Percentiles rank a stretch among this genome's conserved stretches.
phyloP scores from a whole-genome alignment of 2,888 invertebrate species.

The Nomada goodeniana region DNA sequence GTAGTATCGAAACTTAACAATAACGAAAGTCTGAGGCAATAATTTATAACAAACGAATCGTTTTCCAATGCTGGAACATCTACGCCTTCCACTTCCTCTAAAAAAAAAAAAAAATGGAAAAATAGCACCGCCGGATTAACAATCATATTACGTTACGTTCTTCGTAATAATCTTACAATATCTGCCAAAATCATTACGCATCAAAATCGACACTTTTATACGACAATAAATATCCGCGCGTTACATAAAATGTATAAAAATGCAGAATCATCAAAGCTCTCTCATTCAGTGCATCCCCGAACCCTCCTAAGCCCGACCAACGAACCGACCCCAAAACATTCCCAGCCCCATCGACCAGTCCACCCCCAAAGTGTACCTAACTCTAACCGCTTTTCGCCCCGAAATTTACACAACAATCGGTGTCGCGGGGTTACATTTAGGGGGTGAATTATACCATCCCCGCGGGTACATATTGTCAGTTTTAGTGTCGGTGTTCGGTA shows the following conservation, averaged over 20 bases:
- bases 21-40: not conserved
- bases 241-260: too few species aligned
- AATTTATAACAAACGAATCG: not conserved
- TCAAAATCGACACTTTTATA: too few species aligned
- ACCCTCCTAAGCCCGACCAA: too few species aligned
- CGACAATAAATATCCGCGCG: too few species aligned
- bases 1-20: too few species aligned
- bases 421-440: slow-evolving; percentile 13
- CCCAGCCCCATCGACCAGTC: not conserved
- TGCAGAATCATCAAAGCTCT: too few species aligned
- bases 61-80: not conserved
- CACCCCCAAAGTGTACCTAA: not conserved
- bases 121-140: not conserved
- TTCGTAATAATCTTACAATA: too few species aligned
- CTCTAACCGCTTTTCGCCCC: not conserved
- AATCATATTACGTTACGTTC: too few species aligned
- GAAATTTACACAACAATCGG: slow-evolving; percentile 34
- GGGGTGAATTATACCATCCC: slow-evolving; percentile 27
- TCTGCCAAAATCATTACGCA: too few species aligned
- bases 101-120: too few species aligned
- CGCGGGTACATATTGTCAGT: slow-evolving; percentile 70
- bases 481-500: slow-evolving; percentile 63
- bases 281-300: too few species aligned
- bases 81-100: too few species aligned
- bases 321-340: not conserved